Evolutionary conservation across 2,888 invertebrate species (phyloP).

Genomic region (Corbicula japonica): DNA sequence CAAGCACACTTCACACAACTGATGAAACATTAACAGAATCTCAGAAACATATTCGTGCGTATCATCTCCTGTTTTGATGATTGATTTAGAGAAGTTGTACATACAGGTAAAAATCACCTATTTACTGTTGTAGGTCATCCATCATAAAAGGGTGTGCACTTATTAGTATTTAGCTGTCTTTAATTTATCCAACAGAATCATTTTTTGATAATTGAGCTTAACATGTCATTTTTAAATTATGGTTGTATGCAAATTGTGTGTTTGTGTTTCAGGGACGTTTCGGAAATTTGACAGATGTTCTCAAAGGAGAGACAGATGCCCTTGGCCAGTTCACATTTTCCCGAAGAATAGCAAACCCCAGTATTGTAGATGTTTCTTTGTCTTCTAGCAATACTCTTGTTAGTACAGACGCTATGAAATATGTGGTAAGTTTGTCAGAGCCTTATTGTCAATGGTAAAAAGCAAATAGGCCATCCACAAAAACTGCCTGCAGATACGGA

Average conservation of each 20-base stretch:
- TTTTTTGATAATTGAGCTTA: no score
- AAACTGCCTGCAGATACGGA: no score
- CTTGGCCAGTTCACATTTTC: constrained; percentile 39
- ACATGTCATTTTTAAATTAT: no score
- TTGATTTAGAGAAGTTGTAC: no score
- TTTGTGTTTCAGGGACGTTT: constrained; percentile 60
- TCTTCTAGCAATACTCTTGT: not conserved
- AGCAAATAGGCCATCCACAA: no score
- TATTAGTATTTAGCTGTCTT: no score
- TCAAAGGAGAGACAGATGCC: constrained; percentile 63
- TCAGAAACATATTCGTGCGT: no score
- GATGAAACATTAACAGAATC: no score
- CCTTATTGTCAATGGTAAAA: no score
- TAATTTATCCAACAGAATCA: no score
- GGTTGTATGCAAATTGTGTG: no score
- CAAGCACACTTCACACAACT: not conserved
- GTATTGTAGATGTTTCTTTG: constrained; percentile 36
- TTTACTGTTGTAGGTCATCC: not conserved
- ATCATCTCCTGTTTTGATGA: no score
- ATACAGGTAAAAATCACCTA: not conserved
- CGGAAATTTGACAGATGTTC: constrained; percentile 56
- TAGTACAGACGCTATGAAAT: constrained; percentile 22
- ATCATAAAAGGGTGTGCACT: not conserved
- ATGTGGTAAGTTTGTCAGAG: constrained; percentile 63
- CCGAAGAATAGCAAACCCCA: constrained; percentile 19